These are phyloP conservation scores for Salvelinus alpinus DNA, from an alignment of 2,113 vertebrate genomes.

Conservation along the genomic window DNA sequence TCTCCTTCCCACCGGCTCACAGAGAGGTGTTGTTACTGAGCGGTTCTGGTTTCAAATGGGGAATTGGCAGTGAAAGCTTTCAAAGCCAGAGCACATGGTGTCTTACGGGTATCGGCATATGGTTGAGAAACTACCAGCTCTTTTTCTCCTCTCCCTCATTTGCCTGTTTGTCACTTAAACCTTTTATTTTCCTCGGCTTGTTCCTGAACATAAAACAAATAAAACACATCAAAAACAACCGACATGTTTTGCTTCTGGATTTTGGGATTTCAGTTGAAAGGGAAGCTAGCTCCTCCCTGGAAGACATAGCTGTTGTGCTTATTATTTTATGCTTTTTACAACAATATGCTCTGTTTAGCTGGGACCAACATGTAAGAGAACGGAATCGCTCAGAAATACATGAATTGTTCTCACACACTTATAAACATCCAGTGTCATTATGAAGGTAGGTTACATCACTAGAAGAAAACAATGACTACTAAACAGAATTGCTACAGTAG, in stretches of 20 bases:
- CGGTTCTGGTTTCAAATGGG: constrained; percentile 77
- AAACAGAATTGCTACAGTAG: constrained; percentile 43
- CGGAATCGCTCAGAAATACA: constrained; percentile 39
- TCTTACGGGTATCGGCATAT: constrained; percentile 70
- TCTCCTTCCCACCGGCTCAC: constrained; percentile 64
- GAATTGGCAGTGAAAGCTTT: constrained; percentile 73
- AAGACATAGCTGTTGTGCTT: constrained; percentile 25
- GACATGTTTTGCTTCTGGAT: constrained; percentile 37
- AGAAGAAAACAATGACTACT: constrained; percentile 41
- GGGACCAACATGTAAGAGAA: constrained; percentile 38
- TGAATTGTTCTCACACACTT: constrained; percentile 24
- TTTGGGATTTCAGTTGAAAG: constrained; percentile 40
- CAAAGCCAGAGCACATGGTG: constrained; percentile 67
- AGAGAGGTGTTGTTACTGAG: constrained; percentile 76
- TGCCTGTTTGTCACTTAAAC: constrained; percentile 50
- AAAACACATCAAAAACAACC: constrained; percentile 39
- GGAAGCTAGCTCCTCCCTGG: constrained; percentile 38
- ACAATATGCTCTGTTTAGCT: constrained; percentile 28
- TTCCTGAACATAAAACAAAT: constrained; percentile 11
- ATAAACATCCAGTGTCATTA: constrained; percentile 26
- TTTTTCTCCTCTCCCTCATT: constrained; percentile 46
- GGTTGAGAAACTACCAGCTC: constrained; percentile 64
- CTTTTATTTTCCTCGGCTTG: constrained; percentile 28
- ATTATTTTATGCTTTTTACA: constrained; percentile 38
- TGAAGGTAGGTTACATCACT: constrained; percentile 24